A percentile compares a stretch with the other conserved stretches of the same genome.
These are phyloP conservation scores for Pachypeltis micranthus DNA, from an alignment of 1,140 invertebrate genomes.

Conservation along the genomic window DNA sequence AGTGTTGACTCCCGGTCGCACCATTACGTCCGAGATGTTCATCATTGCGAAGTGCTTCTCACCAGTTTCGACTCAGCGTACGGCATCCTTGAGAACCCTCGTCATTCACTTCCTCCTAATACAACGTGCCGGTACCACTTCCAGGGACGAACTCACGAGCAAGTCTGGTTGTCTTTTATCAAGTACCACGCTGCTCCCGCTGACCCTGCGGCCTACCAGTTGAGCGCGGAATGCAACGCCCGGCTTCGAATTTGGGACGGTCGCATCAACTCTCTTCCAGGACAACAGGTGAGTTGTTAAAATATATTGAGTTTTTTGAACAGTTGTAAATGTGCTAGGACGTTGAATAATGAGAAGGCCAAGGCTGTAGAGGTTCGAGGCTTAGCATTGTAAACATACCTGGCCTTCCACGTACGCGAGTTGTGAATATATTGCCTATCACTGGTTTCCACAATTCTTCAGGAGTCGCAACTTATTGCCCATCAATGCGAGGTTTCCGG, in stretches of 20 bases:
- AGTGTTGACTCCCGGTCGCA: slow-evolving; percentile 61
- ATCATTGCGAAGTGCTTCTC: slow-evolving; percentile 62
- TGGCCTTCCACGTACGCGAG: no score
- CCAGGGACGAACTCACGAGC: slow-evolving; percentile 56
- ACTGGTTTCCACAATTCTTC: no score
- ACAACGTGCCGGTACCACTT: slow-evolving; percentile 40
- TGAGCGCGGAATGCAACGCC: slow-evolving; percentile 54
- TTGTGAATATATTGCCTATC: no score
- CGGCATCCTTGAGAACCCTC: slow-evolving; percentile 42
- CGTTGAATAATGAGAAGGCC: no score
- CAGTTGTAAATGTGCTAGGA: no score
- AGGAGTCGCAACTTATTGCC: no score
- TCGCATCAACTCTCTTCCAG: slow-evolving; percentile 35
- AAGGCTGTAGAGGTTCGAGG: no score
- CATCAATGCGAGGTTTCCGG: no score
- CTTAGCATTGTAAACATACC: no score
- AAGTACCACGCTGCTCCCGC: slow-evolving; percentile 61
- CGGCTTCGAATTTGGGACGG: slow-evolving; percentile 64
- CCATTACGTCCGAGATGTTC: slow-evolving; percentile 55
- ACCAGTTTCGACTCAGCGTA: slow-evolving; percentile 59
- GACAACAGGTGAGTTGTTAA: slow-evolving; percentile 30
- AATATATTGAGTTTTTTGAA: neutral
- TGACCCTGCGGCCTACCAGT: slow-evolving; percentile 49
- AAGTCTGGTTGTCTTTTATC: slow-evolving; percentile 72
- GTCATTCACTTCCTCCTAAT: slow-evolving; percentile 38